These are phyloP conservation scores for Lampropteryx suffumata DNA, from an alignment of 2,888 invertebrate genomes.

Conservation along the genomic window DNA sequence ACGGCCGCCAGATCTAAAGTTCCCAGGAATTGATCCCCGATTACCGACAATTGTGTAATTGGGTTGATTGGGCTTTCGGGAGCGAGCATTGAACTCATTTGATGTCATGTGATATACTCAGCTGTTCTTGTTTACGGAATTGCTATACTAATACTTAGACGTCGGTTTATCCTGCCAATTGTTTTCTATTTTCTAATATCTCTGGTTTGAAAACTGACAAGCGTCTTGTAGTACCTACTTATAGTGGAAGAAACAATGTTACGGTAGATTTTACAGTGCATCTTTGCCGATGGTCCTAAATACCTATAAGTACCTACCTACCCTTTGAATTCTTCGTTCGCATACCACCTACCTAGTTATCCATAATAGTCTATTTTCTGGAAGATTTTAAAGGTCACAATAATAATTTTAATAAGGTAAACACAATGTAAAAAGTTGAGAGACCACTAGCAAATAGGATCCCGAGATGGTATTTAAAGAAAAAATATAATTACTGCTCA, in stretches of 20 bases:
- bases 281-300: too few relatives aligned
- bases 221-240: too few relatives aligned
- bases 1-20: constrained; percentile 36
- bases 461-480: constrained; percentile 24
- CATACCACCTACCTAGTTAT: neutral
- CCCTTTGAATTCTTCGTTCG: constrained; percentile 13
- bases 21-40: constrained; percentile 54
- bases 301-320: too few relatives aligned
- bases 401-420: constrained; percentile 8
- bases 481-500: constrained; percentile 34
- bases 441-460: constrained; percentile 23
- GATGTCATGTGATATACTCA: constrained; percentile 1
- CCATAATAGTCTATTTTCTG: constrained; percentile 2
- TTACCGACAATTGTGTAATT: constrained; percentile 63
- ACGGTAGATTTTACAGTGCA: too few relatives aligned
- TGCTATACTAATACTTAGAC: too few relatives aligned
- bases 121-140: too few relatives aligned
- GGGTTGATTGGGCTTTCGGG: constrained; percentile 38
- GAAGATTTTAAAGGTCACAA: constrained; percentile 18
- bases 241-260: too few relatives aligned
- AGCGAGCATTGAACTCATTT: constrained; percentile 20
- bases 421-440: constrained; percentile 18
- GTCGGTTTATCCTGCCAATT: too few relatives aligned
- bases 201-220: too few relatives aligned
- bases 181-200: too few relatives aligned